Base-by-base conservation (phyloP, 2,113 vertebrate species). In the Coregonus clupeaformis region DNA sequence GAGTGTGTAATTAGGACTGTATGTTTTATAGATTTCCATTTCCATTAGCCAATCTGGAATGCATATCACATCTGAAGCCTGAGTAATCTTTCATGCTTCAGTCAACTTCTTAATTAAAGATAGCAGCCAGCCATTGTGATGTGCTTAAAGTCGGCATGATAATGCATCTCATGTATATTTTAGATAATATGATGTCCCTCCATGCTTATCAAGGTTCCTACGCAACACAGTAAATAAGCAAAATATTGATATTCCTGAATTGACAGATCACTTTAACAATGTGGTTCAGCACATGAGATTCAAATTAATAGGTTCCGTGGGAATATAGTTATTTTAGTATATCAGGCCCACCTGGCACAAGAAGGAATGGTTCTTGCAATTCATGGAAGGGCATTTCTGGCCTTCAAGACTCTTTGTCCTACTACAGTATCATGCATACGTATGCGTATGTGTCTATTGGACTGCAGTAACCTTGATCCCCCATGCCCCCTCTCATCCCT, bases 31-130 rank as follows among this genome's bases (percentile, higher is more conserved):
- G 80, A 82, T 80, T 76, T 60, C 62, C 32, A 32, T 67, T 74
- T 81, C 73, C 65, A 16, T 25, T 76, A 68, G 42, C 29, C 75
- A 14, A 69, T 76, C 65, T 29, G 73, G 29, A 76, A 87, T 81
- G 79, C 73, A 72, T 81, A 91, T 88, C 89, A 94, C 90, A 91
- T 83, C 83, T 88, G 85, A 91, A 85, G 83, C 18, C 76, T 7
- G 49, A 52, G 49, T 52, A 52, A 52, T 92, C 88, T 89, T 91
- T 94, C 92, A 94, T 79, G 93, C 94, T 93, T 92, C 93, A 93
- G 91, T 94, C 95, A 92, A 89, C 92, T 93, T 93, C 91, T 92
- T 96, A 95, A 96, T 96, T 95, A 95, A 92, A 94, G 92, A 91
- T 91, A 94, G 92, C 91, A 90, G 89, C 90, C 91, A 91, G 91